A percentile compares a stretch with the other conserved stretches of the same genome.
Conservation (phyloP, 2,113 vertebrate species). For the Aphyosemion australe region DNA sequence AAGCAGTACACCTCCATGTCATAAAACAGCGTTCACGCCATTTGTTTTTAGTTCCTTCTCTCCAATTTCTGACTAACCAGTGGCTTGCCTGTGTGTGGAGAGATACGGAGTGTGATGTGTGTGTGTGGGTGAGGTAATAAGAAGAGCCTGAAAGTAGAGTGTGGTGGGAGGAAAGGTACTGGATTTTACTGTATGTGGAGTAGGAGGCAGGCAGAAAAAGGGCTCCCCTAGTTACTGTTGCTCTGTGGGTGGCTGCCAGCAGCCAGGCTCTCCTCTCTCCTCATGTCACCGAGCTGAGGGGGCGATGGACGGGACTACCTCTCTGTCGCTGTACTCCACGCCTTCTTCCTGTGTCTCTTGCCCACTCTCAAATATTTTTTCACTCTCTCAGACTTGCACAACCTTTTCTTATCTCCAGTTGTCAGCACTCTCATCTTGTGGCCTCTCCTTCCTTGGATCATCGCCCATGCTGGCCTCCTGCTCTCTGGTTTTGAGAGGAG, state of each 20-base stretch:
- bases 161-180: constrained; percentile 69
- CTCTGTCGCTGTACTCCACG: constrained; percentile 50
- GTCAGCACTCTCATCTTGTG: constrained; percentile 4
- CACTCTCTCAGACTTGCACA: constrained; percentile 38
- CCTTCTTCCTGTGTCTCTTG: constrained; percentile 53
- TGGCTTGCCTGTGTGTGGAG: constrained; percentile 49
- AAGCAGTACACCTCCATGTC: constrained; percentile 34
- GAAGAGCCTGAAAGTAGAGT: constrained; percentile 62
- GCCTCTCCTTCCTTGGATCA: constrained; percentile 24
- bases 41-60: constrained; percentile 49
- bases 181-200: constrained; percentile 70
- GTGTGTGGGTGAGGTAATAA: constrained; percentile 66
- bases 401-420: constrained; percentile 16
- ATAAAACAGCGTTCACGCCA: constrained; percentile 33
- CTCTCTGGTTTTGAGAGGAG: constrained; percentile 51
- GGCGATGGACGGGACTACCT: constrained; percentile 69
- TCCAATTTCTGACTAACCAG: constrained; percentile 61
- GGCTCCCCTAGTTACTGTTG: constrained; percentile 78
- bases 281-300: constrained; percentile 69
- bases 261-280: constrained; percentile 66
- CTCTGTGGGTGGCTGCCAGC: constrained; percentile 70
- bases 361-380: constrained; percentile 14
- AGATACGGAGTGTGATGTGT: constrained; percentile 32
- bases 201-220: constrained; percentile 70
- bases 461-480: constrained; percentile 38